A percentile compares a stretch with the other conserved stretches of the same genome.
Conservation (phyloP, 2,797 vertebrate genomes). For the Xiphorhynchus erythropygius region DNA sequence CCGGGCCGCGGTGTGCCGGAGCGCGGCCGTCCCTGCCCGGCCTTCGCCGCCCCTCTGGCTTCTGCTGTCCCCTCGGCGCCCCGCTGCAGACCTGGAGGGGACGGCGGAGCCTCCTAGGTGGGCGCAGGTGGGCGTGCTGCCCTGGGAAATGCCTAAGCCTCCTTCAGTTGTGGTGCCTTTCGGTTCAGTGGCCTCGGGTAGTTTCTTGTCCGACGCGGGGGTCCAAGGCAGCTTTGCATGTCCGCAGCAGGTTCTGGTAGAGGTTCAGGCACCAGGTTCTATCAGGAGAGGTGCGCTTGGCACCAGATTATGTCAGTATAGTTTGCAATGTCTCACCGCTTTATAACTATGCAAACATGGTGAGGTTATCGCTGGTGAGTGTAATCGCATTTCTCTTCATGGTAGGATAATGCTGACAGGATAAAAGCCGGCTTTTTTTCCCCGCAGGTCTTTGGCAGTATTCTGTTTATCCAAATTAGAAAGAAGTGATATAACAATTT, state of each 20-base stretch:
- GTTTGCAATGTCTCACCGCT: neutral
- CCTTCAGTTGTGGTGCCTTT: neutral
- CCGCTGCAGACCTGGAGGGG: neutral
- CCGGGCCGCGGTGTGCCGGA: neutral
- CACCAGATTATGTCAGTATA: accelerated
- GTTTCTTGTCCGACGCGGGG: accelerated
- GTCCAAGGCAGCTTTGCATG: neutral
- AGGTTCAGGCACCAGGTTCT: neutral
- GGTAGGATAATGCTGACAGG: no score
- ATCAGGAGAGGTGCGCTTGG: neutral
- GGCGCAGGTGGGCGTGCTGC: neutral
- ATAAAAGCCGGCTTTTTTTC: neutral
- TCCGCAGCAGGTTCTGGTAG: accelerated
- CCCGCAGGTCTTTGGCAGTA: accelerated
- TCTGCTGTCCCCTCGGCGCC: neutral
- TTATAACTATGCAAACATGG: accelerated
- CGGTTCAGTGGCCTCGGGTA: accelerated
- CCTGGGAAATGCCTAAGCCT: neutral
- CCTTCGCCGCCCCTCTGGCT: neutral
- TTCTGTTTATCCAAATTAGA: neutral
- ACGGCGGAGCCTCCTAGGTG: neutral
- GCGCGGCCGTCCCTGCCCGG: neutral
- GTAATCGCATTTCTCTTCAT: neutral
- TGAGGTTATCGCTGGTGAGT: neutral
- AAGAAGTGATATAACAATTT: neutral